phyloP scores from a whole-genome alignment of 1,140 invertebrate species.

The Anoplophora glabripennis region DNA sequence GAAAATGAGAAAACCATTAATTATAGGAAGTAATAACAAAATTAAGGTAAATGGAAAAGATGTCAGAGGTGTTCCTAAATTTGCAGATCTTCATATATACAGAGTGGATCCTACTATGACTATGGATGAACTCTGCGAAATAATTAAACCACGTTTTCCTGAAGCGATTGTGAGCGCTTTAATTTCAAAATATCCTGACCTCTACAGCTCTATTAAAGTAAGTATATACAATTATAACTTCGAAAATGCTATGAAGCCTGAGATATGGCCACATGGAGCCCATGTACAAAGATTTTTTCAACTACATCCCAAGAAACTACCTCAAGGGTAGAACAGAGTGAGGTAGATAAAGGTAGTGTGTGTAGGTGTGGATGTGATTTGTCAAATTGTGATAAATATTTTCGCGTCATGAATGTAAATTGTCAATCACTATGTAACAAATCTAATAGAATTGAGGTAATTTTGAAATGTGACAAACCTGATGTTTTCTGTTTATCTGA shows the following conservation, averaged over 20 bases:
- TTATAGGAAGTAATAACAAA: background rate
- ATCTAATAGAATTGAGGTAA: background rate
- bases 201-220: background rate
- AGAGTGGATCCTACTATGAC: background rate
- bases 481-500: background rate
- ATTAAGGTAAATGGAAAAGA: background rate
- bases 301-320: background rate
- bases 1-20: background rate
- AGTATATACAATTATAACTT: slow-evolving; percentile 4
- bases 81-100: background rate
- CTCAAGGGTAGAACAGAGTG: no score
- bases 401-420: background rate
- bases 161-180: background rate
- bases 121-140: background rate
- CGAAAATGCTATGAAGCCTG: background rate
- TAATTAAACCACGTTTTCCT: background rate
- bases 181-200: background rate
- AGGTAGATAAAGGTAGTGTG: no score
- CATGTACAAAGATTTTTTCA: background rate
- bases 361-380: no score
- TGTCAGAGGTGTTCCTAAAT: background rate
- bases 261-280: background rate
- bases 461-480: background rate
- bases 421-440: background rate
- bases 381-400: background rate